Conservation (phyloP, 2,113 vertebrate species). For the Catagonus wagneri region DNA sequence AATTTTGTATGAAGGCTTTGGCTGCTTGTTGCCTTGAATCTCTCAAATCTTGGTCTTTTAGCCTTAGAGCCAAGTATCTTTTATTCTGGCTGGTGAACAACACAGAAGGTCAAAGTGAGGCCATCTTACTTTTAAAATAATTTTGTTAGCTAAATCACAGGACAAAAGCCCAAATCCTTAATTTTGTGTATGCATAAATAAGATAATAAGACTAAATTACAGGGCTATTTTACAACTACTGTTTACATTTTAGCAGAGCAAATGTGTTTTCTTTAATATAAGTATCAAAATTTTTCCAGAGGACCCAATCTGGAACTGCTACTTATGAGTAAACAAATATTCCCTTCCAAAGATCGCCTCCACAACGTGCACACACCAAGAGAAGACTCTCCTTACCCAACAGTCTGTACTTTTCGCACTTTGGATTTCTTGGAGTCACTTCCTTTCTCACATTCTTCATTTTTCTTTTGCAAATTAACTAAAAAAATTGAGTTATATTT, state of each 20-base stretch:
- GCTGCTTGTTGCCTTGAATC: conserved; percentile 88
- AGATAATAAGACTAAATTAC: not conserved
- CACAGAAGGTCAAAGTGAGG: not conserved
- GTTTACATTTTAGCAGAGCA: not conserved
- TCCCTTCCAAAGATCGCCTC: not conserved
- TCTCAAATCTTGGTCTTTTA: conserved; percentile 81
- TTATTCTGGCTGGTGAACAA: conserved; percentile 87
- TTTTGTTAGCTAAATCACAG: not conserved
- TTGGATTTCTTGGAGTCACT: conserved; percentile 65
- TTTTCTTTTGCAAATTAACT: conserved; percentile 74
- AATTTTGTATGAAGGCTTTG: conserved; percentile 88
- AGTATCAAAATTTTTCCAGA: not conserved
- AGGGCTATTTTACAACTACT: not conserved
- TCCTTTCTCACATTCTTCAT: conserved; percentile 64
- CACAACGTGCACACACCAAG: not conserved
- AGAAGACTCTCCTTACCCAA: conserved; percentile 59
- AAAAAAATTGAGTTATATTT: conserved; percentile 58
- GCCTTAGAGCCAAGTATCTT: conserved; percentile 87
- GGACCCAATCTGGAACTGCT: not conserved
- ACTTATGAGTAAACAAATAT: not conserved
- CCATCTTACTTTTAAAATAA: not conserved
- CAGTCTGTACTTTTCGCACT: conserved; percentile 67
- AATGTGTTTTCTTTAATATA: not conserved
- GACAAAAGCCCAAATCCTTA: not conserved
- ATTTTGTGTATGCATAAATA: not conserved